Conservation (phyloP, 2,113 vertebrate genomes). For the Struthio camelus region DNA sequence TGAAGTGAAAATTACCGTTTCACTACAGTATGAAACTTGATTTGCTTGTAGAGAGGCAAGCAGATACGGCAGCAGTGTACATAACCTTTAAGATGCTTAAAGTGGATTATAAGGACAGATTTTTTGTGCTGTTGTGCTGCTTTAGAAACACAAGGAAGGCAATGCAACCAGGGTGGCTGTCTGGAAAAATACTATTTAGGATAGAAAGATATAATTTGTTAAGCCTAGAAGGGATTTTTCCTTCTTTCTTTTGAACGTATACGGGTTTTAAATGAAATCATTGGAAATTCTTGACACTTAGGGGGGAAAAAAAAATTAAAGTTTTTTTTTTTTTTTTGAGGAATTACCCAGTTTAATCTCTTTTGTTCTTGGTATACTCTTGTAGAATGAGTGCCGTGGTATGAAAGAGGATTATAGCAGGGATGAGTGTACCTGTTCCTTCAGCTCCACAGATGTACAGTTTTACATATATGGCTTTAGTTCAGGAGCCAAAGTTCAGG, state of each 20-base stretch:
- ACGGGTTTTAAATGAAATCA: neutral
- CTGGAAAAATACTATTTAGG: neutral
- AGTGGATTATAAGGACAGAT: neutral
- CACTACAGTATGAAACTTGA: neutral
- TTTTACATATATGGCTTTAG: neutral
- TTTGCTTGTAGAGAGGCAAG: neutral
- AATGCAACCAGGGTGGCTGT: neutral
- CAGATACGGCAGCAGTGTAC: neutral
- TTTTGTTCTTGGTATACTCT: neutral
- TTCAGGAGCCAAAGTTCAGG: neutral
- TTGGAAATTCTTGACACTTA: neutral
- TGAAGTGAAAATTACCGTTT: neutral
- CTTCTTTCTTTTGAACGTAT: neutral
- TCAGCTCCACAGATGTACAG: neutral
- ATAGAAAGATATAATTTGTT: neutral
- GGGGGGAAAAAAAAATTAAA: neutral
- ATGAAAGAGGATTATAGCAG: neutral
- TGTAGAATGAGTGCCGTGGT: neutral
- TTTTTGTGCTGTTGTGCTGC: neutral
- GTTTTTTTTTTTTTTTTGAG: neutral
- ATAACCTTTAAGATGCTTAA: neutral
- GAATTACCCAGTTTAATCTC: neutral
- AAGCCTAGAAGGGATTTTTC: neutral
- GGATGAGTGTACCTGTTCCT: neutral
- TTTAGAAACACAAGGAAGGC: neutral